Base-by-base conservation (phyloP, 2,888 invertebrate species). In the Furcula furcula region DNA sequence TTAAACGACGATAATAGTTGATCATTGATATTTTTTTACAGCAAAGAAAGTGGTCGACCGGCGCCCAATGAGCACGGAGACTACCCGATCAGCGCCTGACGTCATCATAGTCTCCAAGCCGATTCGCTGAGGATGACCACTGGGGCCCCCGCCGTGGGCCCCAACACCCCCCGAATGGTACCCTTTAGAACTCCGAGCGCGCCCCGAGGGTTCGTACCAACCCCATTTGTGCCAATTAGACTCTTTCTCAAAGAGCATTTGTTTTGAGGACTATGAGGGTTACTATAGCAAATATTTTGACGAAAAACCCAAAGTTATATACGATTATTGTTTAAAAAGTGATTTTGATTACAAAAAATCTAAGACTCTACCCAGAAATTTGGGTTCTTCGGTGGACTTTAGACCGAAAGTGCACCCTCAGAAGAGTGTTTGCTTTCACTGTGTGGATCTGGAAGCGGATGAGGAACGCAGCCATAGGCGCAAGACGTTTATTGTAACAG, bases 61-160 rank as follows among this genome's bases (percentile, higher is more conserved):
- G 23, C 86, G 93, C 30, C 94, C 94, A 27, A 94, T 94, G 81
- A 94, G 95, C 80, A 93, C 93, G 38, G 94, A 96, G 71, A 95
- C 96, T 36, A 95, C 95, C 38, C 95, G 96, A 65, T 96, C 96
- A 36, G 96, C 96, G 1, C 96, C 96, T 29, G 97, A 97, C 78
- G 96, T 97, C 63, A 95, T 97, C 70, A 96, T 96, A 9, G 88
- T 88, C 10, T 87, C 88, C 41, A 87, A 88, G 40, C 87, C 86
- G 82, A 76, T 87, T 88, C 85, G 87, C 88, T 88, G 88, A 88
- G 82, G 77, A 51, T 72, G 84, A 86, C 86, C 82, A 43, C 59
- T 72, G 87, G 87, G 88, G 86, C 86, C 83, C 76, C 65, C 78
- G 1, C 82, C 82, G 34, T 84, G 87, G 87, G 87, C 85, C 76